Percentiles rank a stretch among this genome's conserved stretches.
Evolutionary conservation across 1,140 invertebrate species (phyloP).

Genomic region (Olivierus martensii): DNA sequence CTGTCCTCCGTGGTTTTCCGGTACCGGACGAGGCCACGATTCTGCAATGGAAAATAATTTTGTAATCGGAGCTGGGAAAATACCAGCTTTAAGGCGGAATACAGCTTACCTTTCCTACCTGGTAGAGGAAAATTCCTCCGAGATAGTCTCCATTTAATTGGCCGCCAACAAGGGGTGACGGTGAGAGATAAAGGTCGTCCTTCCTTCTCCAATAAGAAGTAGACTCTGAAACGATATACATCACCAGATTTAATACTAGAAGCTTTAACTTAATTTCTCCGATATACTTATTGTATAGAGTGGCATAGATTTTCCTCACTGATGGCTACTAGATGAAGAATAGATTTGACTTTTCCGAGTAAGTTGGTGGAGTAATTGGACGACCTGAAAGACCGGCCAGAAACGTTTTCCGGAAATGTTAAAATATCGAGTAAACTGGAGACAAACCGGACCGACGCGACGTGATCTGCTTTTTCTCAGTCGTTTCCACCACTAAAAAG

Average conservation of each 20-base stretch:
- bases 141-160: not conserved
- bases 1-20: not conserved
- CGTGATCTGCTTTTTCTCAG: too few relatives aligned
- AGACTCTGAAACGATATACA: conserved; percentile 14
- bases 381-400: too few relatives aligned
- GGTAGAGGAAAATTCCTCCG: not conserved
- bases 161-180: conserved; percentile 16
- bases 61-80: not conserved
- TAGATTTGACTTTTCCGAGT: too few relatives aligned
- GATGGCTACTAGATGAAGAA: too few relatives aligned
- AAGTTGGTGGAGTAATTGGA: too few relatives aligned
- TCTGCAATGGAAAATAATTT: not conserved
- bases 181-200: conserved; percentile 17
- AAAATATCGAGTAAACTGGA: too few relatives aligned
- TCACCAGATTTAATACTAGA: not conserved
- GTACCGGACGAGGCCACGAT: conserved; percentile 2
- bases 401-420: too few relatives aligned
- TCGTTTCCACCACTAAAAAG: too few relatives aligned
- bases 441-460: too few relatives aligned
- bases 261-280: too few relatives aligned
- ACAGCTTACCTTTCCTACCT: not conserved
- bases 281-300: too few relatives aligned
- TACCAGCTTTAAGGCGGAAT: not conserved
- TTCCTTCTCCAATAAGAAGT: conserved; percentile 14
- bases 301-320: too few relatives aligned